Conservation (phyloP, 2,113 vertebrate genomes). For the Eupsittula cactorum region DNA sequence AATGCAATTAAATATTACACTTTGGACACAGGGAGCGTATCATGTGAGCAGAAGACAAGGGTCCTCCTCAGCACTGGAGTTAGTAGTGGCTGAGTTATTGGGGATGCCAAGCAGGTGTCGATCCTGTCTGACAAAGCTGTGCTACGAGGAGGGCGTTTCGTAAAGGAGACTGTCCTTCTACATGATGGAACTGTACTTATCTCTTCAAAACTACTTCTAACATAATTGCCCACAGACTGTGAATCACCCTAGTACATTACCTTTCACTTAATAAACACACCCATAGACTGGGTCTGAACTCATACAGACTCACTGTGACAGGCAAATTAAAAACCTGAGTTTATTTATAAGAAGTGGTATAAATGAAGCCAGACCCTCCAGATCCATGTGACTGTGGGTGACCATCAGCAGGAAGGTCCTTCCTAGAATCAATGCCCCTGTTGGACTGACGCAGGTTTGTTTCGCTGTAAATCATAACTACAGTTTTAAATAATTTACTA, state of each 20-base stretch:
- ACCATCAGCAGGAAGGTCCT: not conserved
- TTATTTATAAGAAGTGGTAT: not conserved
- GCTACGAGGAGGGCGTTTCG: not conserved
- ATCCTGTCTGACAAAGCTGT: not conserved
- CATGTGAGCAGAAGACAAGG: conserved; percentile 59
- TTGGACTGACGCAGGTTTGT: not conserved
- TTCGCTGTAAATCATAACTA: not conserved
- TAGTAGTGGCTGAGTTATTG: not conserved
- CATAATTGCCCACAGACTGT: not conserved
- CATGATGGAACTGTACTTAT: not conserved
- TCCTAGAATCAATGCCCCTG: not conserved
- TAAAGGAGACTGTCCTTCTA: not conserved
- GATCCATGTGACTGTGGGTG: not conserved
- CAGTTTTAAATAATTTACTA: not conserved
- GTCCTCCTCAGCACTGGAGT: conserved; percentile 35
- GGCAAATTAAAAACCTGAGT: not conserved
- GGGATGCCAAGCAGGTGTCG: conserved; percentile 16
- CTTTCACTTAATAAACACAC: not conserved
- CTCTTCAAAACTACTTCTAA: not conserved
- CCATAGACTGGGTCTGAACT: not conserved
- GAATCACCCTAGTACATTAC: not conserved
- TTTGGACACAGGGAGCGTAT: conserved; percentile 68
- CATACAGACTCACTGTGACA: not conserved
- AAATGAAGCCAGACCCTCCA: not conserved
- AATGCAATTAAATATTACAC: conserved; percentile 85